These are phyloP conservation scores for Lagopus leucura DNA, from an alignment of 2,113 vertebrate genomes.

Conservation along the genomic window DNA sequence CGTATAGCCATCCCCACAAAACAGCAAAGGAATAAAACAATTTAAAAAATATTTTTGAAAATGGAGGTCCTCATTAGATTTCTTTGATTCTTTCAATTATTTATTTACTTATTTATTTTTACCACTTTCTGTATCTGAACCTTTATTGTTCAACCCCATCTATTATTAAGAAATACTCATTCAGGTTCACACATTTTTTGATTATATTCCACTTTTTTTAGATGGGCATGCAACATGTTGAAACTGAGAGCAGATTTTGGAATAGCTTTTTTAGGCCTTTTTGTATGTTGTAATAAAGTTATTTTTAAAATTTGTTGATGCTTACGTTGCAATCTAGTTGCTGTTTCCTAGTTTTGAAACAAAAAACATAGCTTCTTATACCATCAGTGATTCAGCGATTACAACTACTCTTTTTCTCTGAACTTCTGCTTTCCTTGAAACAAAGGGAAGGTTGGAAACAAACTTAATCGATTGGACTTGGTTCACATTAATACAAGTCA, in stretches of 20 bases:
- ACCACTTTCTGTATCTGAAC: background rate
- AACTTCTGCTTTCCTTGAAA: background rate
- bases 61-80: background rate
- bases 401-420: background rate
- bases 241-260: background rate
- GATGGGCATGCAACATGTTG: background rate
- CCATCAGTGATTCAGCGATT: background rate
- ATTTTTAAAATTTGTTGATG: background rate
- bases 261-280: background rate
- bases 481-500: background rate
- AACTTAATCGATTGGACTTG: background rate
- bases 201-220: background rate
- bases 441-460: background rate
- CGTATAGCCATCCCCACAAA: constrained; percentile 40
- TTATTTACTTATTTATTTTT: background rate
- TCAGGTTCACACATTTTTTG: background rate
- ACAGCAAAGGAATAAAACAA: constrained; percentile 41
- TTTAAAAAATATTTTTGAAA: constrained; percentile 38
- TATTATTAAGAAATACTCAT: background rate
- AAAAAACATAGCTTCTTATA: background rate
- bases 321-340: background rate
- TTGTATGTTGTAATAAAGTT: background rate
- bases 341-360: background rate
- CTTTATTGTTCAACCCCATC: background rate
- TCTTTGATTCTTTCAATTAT: background rate